Percentiles rank a stretch among this genome's conserved stretches.
These are phyloP conservation scores for Sebastes cheni DNA, from an alignment of 2,797 vertebrate species.

Conservation along the genomic window DNA sequence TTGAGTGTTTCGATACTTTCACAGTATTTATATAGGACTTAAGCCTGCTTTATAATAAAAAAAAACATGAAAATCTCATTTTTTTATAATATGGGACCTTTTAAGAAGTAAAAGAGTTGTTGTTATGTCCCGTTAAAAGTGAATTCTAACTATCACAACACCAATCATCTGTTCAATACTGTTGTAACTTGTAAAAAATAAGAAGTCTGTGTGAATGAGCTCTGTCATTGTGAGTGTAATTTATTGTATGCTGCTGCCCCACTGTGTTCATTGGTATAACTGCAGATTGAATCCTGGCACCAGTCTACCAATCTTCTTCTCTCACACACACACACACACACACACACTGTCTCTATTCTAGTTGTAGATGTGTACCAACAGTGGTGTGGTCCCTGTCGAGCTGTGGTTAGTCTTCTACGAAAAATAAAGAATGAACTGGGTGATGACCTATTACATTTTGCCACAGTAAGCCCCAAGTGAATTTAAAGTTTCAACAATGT, in stretches of 20 bases:
- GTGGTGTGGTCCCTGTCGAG: constrained; percentile 95
- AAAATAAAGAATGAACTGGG: constrained; percentile 92
- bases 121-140: background rate
- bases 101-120: background rate
- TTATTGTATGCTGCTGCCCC: constrained; percentile 66
- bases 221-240: constrained; percentile 2
- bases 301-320: background rate
- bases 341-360: constrained; percentile 47
- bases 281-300: constrained; percentile 23
- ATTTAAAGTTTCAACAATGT: background rate
- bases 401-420: constrained; percentile 89
- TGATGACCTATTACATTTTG: constrained; percentile 90
- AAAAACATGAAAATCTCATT: too few species aligned
- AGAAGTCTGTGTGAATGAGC: background rate
- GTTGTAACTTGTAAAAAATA: background rate
- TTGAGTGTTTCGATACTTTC: too few species aligned
- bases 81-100: too few species aligned
- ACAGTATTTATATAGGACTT: too few species aligned
- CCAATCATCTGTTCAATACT: background rate
- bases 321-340: background rate
- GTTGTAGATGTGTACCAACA: constrained; percentile 93
- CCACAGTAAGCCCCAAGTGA: constrained; percentile 83
- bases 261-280: constrained; percentile 58
- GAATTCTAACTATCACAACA: background rate
- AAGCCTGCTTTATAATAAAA: too few species aligned